A percentile compares a stretch with the other conserved stretches of the same genome.
Evolutionary conservation across 1,140 invertebrate genomes (phyloP).

Genomic region (Aphaenogaster rudis): DNA sequence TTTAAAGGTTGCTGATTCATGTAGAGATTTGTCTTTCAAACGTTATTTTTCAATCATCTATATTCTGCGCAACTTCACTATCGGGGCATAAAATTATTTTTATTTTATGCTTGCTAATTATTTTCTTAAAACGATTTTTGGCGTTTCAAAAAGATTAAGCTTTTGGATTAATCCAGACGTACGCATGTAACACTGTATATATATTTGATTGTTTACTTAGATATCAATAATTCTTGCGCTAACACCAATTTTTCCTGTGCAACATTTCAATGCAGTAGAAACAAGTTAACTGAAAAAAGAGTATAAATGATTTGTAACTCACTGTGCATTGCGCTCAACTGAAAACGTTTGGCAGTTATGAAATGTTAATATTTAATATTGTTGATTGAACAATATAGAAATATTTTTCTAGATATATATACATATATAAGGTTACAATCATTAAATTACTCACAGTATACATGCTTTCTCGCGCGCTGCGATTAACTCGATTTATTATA

Average conservation of each 20-base stretch:
- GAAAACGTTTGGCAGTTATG: constrained; percentile 65
- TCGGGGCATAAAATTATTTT: background rate
- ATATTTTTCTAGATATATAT: constrained; percentile 77
- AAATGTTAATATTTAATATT: constrained; percentile 75
- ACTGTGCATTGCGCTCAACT: constrained; percentile 50
- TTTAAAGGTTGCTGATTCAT: constrained; percentile 5
- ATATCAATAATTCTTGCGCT: constrained; percentile 21
- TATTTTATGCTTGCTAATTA: constrained; percentile 40
- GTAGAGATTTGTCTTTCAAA: constrained; percentile 13
- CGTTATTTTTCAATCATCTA: constrained; percentile 24
- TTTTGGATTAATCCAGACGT: constrained; percentile 37
- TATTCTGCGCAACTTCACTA: constrained; percentile 15
- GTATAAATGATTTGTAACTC: constrained; percentile 69
- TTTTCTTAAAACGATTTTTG: constrained; percentile 5
- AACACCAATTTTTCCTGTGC: constrained; percentile 24
- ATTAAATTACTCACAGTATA: constrained; percentile 47
- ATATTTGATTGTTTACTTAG: constrained; percentile 50
- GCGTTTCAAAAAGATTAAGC: background rate
- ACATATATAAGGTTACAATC: constrained; percentile 23
- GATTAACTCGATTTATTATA: constrained; percentile 35
- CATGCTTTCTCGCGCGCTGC: constrained; percentile 44
- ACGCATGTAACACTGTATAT: background rate
- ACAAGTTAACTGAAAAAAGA: constrained; percentile 60
- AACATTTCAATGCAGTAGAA: constrained; percentile 55
- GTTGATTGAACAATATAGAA: constrained; percentile 71